Evolutionary conservation across 1,140 invertebrate genomes (phyloP).

Genomic region (Ephestia elutella): DNA sequence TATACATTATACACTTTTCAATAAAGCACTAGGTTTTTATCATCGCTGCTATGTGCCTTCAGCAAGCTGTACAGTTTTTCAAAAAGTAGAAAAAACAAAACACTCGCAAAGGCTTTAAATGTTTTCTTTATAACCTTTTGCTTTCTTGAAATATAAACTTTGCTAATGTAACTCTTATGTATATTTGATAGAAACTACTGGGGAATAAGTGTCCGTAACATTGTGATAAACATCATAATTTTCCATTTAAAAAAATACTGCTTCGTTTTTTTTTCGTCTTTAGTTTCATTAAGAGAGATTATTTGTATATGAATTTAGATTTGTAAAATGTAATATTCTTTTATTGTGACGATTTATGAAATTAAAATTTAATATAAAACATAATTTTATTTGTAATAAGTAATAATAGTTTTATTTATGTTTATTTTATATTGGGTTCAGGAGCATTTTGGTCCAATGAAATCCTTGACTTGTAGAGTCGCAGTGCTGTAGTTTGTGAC

Average conservation of each 20-base stretch:
- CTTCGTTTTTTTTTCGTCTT: slow-evolving; percentile 53
- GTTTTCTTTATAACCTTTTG: slow-evolving; percentile 48
- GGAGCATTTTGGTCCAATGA: slow-evolving; percentile 63
- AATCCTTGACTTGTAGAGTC: slow-evolving; percentile 58
- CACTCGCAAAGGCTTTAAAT: slow-evolving; percentile 20
- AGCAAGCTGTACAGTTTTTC: too few species aligned
- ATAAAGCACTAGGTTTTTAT: slow-evolving; percentile 60
- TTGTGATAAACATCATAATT: slow-evolving; percentile 71
- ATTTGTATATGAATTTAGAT: slow-evolving; percentile 69
- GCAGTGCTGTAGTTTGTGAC: slow-evolving; percentile 70
- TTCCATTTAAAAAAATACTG: slow-evolving; percentile 61
- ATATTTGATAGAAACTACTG: slow-evolving; percentile 65
- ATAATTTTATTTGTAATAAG: slow-evolving; percentile 47
- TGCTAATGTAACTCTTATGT: slow-evolving; percentile 65
- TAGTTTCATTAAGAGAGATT: slow-evolving; percentile 62
- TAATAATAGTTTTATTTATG: slow-evolving; percentile 59
- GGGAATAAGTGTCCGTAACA: slow-evolving; percentile 62
- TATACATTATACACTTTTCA: slow-evolving; percentile 41
- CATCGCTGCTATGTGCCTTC: slow-evolving; percentile 13
- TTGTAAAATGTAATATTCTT: slow-evolving; percentile 54
- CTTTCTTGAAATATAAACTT: slow-evolving; percentile 58
- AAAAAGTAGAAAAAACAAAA: neutral
- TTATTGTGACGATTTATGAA: slow-evolving; percentile 58
- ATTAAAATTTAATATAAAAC: slow-evolving; percentile 48
- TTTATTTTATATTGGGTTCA: slow-evolving; percentile 40